Conservation (phyloP, 1,140 invertebrate species). For the Bombus sibiricus region DNA sequence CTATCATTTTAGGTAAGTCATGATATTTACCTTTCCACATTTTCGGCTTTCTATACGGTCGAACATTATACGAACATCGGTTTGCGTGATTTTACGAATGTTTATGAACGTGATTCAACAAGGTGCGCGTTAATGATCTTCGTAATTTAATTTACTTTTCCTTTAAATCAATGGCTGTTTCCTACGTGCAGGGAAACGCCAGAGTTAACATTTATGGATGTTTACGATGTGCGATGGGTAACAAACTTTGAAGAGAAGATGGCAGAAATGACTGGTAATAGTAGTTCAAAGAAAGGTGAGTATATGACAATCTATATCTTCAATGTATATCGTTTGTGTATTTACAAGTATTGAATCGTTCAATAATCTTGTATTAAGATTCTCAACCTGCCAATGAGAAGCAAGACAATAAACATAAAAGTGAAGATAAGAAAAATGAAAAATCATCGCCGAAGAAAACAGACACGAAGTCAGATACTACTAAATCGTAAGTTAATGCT, state of each 20-base stretch:
- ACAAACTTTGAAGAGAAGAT: conserved; percentile 82
- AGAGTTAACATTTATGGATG: conserved; percentile 82
- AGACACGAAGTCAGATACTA: conserved; percentile 72
- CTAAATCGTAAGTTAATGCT: conserved; percentile 79
- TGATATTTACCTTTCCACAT: neutral
- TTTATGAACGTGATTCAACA: conserved; percentile 6
- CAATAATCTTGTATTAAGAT: conserved; percentile 69
- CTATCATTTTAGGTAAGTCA: conserved; percentile 83
- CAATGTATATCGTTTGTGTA: neutral
- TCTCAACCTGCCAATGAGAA: conserved; percentile 66
- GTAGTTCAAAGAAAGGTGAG: conserved; percentile 78
- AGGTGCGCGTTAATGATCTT: conserved; percentile 18
- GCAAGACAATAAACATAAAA: conserved; percentile 62
- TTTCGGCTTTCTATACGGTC: neutral
- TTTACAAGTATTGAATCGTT: conserved; percentile 18
- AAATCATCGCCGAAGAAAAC: conserved; percentile 68
- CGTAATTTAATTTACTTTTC: conserved; percentile 39
- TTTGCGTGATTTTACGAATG: conserved; percentile 2
- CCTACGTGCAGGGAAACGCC: conserved; percentile 81
- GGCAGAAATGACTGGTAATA: conserved; percentile 73
- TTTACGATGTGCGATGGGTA: conserved; percentile 82
- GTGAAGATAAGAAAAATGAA: conserved; percentile 65
- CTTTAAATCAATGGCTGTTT: conserved; percentile 77
- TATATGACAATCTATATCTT: conserved; percentile 57
- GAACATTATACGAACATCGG: neutral